Base-by-base conservation (phyloP, 2,797 vertebrate species). In the Micromesistius poutassou region DNA sequence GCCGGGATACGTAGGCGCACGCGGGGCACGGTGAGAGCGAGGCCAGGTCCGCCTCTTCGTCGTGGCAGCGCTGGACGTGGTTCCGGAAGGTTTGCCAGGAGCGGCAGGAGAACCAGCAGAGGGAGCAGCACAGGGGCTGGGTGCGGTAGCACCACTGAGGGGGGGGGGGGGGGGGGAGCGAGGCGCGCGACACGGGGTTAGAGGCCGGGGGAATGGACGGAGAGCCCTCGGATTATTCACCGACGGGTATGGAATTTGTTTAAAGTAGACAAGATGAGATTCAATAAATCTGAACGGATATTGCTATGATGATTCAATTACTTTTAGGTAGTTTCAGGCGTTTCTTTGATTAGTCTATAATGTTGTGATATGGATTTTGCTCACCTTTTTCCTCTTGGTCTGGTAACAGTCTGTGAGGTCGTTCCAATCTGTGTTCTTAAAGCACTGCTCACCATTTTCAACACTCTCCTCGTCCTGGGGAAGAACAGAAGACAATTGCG, bases 21-120 rank as follows among this genome's bases (percentile, higher is more conserved):
- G 91, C 93, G 75, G 96, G 93, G 78, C 96, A 97, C 77, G 93
- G 78, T 77, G 95, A 91, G 87, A 97, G 90, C 79, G 94, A 84
- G 71, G 95, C 95, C 74, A 94, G 93, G 79, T 96, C 94, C 82
- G 91, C 74, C 82, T 96, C 94, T 74, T 96, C 95, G 71, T 95
- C 95, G 5, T 97, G 96, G 86, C 86, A 94, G 46, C 95, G 95
- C 73, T 94, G 93, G 40, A 96, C 87, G 68, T 97, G 95, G 78
- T 89, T 94, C 89, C 91, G 94, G 89, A 94, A 95, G 2, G 95
- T 93, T 79, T 93, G 89, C 71, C 94, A 93, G 68, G 94, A 91
- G 80, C 94, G 95, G n/a, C 95, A 94, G 0, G 95, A 96, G 82
- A 96, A 96, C 81, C 93, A 95, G 85, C 96, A 97, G 75, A 96